Conservation (phyloP, 2,113 vertebrate genomes). For the Dissostichus mawsoni region DNA sequence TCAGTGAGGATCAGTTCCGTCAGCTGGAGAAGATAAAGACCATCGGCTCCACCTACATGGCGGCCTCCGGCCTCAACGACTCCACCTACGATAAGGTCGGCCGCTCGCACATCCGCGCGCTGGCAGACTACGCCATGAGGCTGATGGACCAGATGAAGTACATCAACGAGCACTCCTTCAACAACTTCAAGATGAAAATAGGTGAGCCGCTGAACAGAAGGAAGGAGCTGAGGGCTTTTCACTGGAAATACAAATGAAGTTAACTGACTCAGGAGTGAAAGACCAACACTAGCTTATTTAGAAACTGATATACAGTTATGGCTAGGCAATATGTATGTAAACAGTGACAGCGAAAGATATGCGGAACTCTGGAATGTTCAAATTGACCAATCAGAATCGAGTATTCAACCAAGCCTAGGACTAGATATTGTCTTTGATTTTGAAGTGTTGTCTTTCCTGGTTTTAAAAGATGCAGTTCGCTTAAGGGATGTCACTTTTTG, state of each 20-base stretch:
- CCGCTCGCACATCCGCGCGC: constrained; percentile 89
- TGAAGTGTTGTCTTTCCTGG: too few relatives aligned
- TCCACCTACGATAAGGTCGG: constrained; percentile 93
- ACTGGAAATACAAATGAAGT: constrained; percentile 3
- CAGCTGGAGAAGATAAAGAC: constrained; percentile 99
- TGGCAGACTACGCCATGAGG: constrained; percentile 93
- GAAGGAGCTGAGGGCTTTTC: too few relatives aligned
- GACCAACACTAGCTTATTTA: too few relatives aligned
- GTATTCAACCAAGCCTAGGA: too few relatives aligned
- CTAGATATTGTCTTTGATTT: too few relatives aligned
- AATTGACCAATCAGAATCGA: too few relatives aligned
- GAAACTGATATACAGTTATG: too few relatives aligned
- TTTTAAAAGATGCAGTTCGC: too few relatives aligned
- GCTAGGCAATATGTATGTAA: too few relatives aligned
- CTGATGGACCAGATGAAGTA: constrained; percentile 96
- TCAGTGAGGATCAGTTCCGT: constrained; percentile 91
- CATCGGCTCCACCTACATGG: constrained; percentile 97
- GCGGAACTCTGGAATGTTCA: too few relatives aligned
- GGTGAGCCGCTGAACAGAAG: constrained; percentile 59
- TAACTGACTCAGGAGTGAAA: background rate
- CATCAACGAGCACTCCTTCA: constrained; percentile 96
- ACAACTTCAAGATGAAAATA: constrained; percentile 98
- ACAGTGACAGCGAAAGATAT: too few relatives aligned
- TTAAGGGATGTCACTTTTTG: too few relatives aligned
- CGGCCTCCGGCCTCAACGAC: constrained; percentile 93